phyloP scores from a whole-genome alignment of 1,140 invertebrate genomes.

The Oedothorax gibbosus region DNA sequence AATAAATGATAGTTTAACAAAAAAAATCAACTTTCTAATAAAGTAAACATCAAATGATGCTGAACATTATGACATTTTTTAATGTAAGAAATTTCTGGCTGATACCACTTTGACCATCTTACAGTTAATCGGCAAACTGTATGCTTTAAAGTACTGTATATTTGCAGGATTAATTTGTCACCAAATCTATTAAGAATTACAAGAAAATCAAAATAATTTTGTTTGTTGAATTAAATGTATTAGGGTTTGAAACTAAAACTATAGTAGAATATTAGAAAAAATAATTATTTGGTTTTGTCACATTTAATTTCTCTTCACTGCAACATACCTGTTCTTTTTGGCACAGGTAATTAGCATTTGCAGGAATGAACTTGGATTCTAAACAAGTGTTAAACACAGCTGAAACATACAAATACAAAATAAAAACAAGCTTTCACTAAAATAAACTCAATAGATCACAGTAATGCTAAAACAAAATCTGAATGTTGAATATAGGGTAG shows the following conservation, averaged over 20 bases:
- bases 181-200: no score
- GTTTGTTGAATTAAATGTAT: no score
- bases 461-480: not conserved
- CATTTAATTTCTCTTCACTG: not conserved
- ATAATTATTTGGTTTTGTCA: not conserved
- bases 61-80: no score
- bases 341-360: conserved; percentile 23
- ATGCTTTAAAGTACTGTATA: no score
- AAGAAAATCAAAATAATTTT: no score
- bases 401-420: conserved; percentile 19
- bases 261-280: not conserved
- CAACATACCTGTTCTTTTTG: conserved; percentile 32
- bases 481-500: not conserved
- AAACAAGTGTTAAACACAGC: conserved; percentile 45
- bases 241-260: not conserved
- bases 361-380: conserved; percentile 2
- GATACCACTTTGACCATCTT: no score
- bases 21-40: no score
- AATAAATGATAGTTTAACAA: no score
- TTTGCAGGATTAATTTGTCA: no score
- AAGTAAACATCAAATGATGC: no score
- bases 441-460: not conserved
- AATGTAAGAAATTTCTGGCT: no score
- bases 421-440: not conserved
- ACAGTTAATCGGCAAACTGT: no score